A percentile compares a stretch with the other conserved stretches of the same genome.
phyloP scores from a whole-genome alignment of 2,888 invertebrate genomes.

The Phengaris arion region DNA sequence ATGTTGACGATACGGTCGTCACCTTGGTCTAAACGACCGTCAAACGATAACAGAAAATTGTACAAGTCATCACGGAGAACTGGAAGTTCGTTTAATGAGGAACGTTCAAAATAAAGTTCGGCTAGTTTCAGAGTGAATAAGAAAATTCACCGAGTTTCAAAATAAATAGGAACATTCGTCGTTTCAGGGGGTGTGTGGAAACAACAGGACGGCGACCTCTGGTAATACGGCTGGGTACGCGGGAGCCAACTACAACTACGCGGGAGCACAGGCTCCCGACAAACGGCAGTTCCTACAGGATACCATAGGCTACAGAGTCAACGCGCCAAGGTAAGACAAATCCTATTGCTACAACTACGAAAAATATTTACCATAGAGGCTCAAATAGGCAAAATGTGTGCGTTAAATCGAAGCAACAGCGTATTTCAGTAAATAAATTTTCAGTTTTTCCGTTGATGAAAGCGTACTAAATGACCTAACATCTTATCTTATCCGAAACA shows the following conservation, averaged over 20 bases:
- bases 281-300: conserved; percentile 75
- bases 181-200: conserved; percentile 83
- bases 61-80: conserved; percentile 33
- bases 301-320: conserved; percentile 80
- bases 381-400: neutral
- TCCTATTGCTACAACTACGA: conserved; percentile 35
- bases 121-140: conserved; percentile 35
- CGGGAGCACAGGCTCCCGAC: conserved; percentile 74
- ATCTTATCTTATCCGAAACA: conserved; percentile 77
- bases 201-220: conserved; percentile 84
- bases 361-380: conserved; percentile 2
- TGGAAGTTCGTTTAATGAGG: neutral
- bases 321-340: conserved; percentile 81
- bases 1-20: conserved; percentile 60
- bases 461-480: conserved; percentile 39
- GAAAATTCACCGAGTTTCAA: conserved; percentile 52
- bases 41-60: conserved; percentile 58
- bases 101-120: conserved; percentile 35
- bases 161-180: conserved; percentile 5
- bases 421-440: neutral
- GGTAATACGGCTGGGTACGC: conserved; percentile 82
- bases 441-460: conserved; percentile 11
- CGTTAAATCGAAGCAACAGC: neutral
- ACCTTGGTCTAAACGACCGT: conserved; percentile 58
- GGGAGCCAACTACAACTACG: conserved; percentile 65